Evolutionary conservation across 2,113 vertebrate genomes (phyloP).

Genomic region (Pipra filicauda): DNA sequence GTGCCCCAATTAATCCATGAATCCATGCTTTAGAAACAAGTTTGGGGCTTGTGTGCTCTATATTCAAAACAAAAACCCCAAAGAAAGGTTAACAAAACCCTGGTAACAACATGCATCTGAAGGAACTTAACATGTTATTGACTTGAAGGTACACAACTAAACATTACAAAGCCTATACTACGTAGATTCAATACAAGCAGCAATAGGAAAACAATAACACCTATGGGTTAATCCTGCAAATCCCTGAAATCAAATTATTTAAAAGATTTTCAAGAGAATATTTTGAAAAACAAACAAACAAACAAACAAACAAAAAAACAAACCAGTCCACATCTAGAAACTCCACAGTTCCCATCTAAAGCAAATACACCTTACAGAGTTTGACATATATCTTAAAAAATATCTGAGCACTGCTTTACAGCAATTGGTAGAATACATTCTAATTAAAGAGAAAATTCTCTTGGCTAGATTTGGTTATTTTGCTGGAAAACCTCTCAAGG

Average conservation of each 20-base stretch:
- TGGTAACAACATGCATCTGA: background rate
- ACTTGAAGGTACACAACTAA: background rate
- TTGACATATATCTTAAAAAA: conserved; percentile 3
- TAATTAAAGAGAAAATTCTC: conserved; percentile 21
- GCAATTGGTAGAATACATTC: conserved; percentile 20
- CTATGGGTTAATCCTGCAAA: background rate
- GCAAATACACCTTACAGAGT: background rate
- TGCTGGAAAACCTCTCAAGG: background rate
- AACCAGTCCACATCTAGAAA: background rate
- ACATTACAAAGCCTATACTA: background rate
- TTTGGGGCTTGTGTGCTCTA: background rate
- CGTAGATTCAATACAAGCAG: background rate
- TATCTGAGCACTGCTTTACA: background rate
- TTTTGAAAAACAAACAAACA: background rate
- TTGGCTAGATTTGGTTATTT: background rate
- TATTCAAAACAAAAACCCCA: background rate
- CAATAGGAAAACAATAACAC: background rate
- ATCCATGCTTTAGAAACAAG: background rate
- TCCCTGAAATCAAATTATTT: background rate
- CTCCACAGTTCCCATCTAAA: background rate
- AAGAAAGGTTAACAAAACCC: background rate
- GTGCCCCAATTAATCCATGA: background rate
- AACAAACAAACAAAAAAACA: background rate
- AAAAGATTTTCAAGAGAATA: background rate
- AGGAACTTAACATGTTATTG: background rate